Evolutionary conservation across 2,113 vertebrate species (phyloP), one percentile per base, ranked within the genome.

Genomic region (Isichthys henryi): DNA sequence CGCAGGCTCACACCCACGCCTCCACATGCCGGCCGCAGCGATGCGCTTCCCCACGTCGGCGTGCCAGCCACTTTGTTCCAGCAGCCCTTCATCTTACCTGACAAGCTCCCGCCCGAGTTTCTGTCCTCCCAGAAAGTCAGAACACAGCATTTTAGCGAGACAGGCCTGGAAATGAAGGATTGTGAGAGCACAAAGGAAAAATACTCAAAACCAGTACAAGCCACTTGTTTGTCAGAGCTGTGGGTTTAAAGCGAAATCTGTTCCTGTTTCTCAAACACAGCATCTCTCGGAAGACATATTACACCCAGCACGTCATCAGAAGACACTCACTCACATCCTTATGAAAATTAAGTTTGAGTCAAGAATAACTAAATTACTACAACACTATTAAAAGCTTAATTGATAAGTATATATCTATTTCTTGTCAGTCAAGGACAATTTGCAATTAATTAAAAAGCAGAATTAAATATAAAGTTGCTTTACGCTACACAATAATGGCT

Each of bases 391-490:
- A 50, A 86, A 86, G 83, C 48, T 86, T 86, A 86, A 86, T 48
- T 86, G 83, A 86, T 86, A 86, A 86, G 83, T 49, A 50, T 49
- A 49, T 15, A n/a, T 49, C 83, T 86, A 46, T 49, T 48, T 86
- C 45, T 85, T 4, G 43, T 49, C 43, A 27, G 45, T 49, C 23
- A 48, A 86, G 83, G n/a, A 45, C 82, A 85, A 88, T 89, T 88
- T 74, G 66, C 80, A 92, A 90, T 56, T 91, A 89, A 91, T 93
- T 92, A 91, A 93, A 90, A 85, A 87, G 74, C 58, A 45, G 88
- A 89, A 91, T 89, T 91, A 48, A 91, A 91, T 92, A 89, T 87
- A 83, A 92, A 90, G 89, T 88, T 89, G 89, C 88, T 17, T 80
- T 62, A 88, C 88, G 56, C 88, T 35, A 89, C 91, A 90, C 90